A percentile compares a stretch with the other conserved stretches of the same genome.
Evolutionary conservation across 2,888 invertebrate genomes (phyloP).

Genomic region (Prenolepis imparis): DNA sequence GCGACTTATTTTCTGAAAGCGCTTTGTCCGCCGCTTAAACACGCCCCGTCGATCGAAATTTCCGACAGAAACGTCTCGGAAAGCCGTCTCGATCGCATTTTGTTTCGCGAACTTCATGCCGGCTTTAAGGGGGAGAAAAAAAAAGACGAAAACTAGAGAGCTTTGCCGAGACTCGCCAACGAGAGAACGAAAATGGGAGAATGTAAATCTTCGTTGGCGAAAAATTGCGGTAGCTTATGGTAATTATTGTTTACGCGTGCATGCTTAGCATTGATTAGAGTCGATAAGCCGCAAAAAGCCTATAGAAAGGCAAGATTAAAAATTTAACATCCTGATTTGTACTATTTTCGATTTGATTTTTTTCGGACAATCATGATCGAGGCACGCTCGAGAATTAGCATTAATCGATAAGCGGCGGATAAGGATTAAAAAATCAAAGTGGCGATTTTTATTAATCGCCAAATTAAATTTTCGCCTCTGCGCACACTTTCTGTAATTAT

Average conservation of each 20-base stretch:
- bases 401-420: constrained; percentile 1
- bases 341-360: neutral
- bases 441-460: constrained; percentile 39
- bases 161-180: neutral
- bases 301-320: neutral
- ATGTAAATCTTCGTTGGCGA: neutral
- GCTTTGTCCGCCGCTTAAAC: constrained; percentile 59
- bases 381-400: neutral
- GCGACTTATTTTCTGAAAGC: constrained; percentile 61
- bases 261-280: neutral
- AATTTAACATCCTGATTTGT: neutral
- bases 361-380: neutral
- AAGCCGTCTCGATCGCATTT: constrained; percentile 43
- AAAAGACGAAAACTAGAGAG: neutral
- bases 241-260: constrained; percentile 9
- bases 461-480: neutral
- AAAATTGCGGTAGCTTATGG: constrained; percentile 26
- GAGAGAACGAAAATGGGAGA: neutral
- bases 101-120: constrained; percentile 34
- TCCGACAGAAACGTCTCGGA: constrained; percentile 40
- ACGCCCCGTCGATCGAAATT: constrained; percentile 55
- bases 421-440: neutral
- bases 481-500: neutral
- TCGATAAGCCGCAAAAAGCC: constrained; percentile 1
- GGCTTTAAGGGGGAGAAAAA: constrained; percentile 2